Conservation (phyloP, 2,113 vertebrate genomes). For the Clarias gariepinus region DNA sequence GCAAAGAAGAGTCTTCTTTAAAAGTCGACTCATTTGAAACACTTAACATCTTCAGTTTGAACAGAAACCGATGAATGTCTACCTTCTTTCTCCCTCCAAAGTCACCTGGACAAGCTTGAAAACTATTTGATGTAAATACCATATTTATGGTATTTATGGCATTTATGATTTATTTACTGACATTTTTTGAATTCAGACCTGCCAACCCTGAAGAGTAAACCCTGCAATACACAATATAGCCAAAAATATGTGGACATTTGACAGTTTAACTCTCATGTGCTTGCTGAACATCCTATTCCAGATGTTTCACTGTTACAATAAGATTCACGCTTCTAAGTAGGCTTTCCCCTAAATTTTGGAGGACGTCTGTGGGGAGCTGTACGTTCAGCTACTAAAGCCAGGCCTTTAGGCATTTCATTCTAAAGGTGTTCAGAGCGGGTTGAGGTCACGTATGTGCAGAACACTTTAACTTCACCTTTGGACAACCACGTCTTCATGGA, state of each 20-base stretch:
- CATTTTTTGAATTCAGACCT: conserved; percentile 12
- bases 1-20: background rate
- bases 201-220: background rate
- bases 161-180: too few species aligned
- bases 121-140: conserved; percentile 15
- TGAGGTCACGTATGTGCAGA: background rate
- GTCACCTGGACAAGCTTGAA: conserved; percentile 11
- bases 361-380: background rate
- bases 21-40: background rate
- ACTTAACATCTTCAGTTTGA: too few species aligned
- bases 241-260: background rate
- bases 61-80: background rate
- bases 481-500: background rate
- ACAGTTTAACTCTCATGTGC: background rate
- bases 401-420: background rate
- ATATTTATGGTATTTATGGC: too few species aligned
- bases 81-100: background rate
- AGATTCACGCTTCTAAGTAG: background rate
- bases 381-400: background rate
- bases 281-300: background rate
- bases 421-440: background rate
- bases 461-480: background rate
- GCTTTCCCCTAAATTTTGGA: background rate
- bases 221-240: background rate
- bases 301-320: background rate